Evolutionary conservation across 2,113 vertebrate genomes (phyloP), one percentile per base, ranked within the genome.

Genomic region (Atherinomorus stipes): DNA sequence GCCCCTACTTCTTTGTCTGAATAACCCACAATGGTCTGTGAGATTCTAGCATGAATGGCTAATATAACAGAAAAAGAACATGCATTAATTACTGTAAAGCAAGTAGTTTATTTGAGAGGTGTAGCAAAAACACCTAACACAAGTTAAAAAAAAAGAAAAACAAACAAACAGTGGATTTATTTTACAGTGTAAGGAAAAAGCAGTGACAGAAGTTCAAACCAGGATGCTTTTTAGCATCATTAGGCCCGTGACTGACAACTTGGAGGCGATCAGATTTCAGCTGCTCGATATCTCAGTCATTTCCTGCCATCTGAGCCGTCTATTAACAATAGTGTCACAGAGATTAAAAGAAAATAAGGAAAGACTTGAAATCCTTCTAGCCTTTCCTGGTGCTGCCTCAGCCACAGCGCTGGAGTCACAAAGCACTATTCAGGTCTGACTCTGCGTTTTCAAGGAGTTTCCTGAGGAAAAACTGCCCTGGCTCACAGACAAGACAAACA

Each of bases 381-480:
- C 64, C 78, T 78, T 74, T 87, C 75, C 72, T 77, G 54, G 45
- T 85, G 71, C 81, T 87, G 58, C 67, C 60, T 84, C 81, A 80
- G 77, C 75, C 74, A 26, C n/a, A 44, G 66, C 10, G 66, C 28
- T 56, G 16, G 59, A 69, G 62, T 80, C 75, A 76, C 58, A 76
- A 60, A 85, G 63, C 61, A 10, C 66, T 54, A 50, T 70, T 82
- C 64, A 80, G 58, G 53, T 85, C 81, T 90, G 88, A 88, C 76
- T 63, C 26, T 68, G 86, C 81, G 2, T 78, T 87, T 92, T 87
- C 68, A 82, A 73, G 76, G 82, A 83, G 84, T 87, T 91, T 90
- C 90, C 85, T 88, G 79, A 81, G 79, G 66, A 80, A 84, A 83
- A 69, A 66, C 81, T 83, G 26, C 53, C 78, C 86, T 87, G 89